These are phyloP conservation scores for Biston betularia DNA, from an alignment of 2,888 invertebrate genomes.

Conservation along the genomic window DNA sequence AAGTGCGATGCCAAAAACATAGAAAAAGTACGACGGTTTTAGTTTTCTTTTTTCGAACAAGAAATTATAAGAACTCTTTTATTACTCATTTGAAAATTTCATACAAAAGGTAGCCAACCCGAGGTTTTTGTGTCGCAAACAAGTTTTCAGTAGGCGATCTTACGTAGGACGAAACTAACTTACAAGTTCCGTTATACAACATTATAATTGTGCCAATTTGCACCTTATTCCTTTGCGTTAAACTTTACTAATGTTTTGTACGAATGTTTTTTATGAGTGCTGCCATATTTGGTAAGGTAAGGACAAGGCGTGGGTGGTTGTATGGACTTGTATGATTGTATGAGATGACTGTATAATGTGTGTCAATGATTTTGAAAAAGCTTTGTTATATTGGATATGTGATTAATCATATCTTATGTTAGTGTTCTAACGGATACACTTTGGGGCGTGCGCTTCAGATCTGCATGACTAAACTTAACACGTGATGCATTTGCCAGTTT, in stretches of 20 bases:
- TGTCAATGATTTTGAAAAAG: conserved; percentile 35
- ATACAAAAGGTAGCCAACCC: not conserved
- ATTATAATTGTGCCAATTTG: conserved; percentile 1
- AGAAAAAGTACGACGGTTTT: no score
- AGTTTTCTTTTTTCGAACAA: no score
- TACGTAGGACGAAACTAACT: conserved; percentile 22
- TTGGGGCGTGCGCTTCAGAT: no score
- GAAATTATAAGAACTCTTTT: not conserved
- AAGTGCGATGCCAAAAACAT: no score
- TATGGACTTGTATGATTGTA: conserved; percentile 17
- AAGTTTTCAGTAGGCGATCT: conserved; percentile 18
- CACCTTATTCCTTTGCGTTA: conserved; percentile 16
- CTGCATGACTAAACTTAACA: no score
- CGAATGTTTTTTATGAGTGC: conserved; percentile 4
- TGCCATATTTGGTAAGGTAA: conserved; percentile 34
- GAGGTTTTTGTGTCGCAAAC: not conserved
- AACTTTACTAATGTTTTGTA: conserved; percentile 3
- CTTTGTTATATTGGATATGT: not conserved
- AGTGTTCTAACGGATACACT: no score
- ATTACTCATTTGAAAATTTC: not conserved
- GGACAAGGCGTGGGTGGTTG: conserved; percentile 35
- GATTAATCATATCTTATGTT: not conserved
- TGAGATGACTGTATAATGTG: conserved; percentile 20
- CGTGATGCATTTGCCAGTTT: no score
- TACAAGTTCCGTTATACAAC: conserved; percentile 2